Percentiles rank a stretch among this genome's conserved stretches.
Conservation (phyloP, 37 sponge, comb jelly and placozoan genomes). For the Cliona cf. orientalis region DNA sequence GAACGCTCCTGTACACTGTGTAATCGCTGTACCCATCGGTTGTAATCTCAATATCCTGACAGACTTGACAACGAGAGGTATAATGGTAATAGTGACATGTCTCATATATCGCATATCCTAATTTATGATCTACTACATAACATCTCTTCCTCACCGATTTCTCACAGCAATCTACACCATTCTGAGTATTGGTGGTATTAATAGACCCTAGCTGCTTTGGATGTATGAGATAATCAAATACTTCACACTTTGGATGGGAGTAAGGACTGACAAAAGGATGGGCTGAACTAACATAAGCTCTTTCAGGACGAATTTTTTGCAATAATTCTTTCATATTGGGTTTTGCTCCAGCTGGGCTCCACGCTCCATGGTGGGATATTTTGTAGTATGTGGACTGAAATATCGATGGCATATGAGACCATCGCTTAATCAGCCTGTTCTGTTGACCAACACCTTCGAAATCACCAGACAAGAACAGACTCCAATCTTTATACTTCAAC, state of each 20-base stretch:
- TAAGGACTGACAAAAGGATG: constrained; percentile 7
- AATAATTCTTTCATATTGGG: constrained; percentile 16
- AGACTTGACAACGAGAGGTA: neutral
- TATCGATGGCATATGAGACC: neutral
- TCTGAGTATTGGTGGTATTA: neutral
- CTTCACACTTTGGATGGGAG: constrained; percentile 10
- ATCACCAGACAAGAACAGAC: constrained; percentile 27
- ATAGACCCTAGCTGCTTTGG: constrained; percentile 16
- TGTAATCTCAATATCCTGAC: constrained; percentile 22
- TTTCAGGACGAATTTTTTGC: neutral
- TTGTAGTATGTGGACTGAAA: constrained; percentile 29
- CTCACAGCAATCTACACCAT: neutral
- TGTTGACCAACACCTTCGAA: constrained; percentile 11
- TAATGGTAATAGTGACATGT: constrained; percentile 8
- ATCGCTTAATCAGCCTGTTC: neutral
- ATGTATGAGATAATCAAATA: constrained; percentile 1
- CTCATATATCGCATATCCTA: constrained; percentile 35
- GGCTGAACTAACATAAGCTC: constrained; percentile 17
- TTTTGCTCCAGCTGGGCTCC: constrained; percentile 14
- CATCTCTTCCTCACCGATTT: too few relatives aligned
- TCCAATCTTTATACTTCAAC: constrained; percentile 21
- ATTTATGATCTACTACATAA: too few relatives aligned
- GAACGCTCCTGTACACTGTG: neutral
- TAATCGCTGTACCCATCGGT: constrained; percentile 1
- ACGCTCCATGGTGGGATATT: constrained; percentile 49